Base-by-base conservation (phyloP, 1,140 invertebrate species). In the Eriocheir sinensis region DNA sequence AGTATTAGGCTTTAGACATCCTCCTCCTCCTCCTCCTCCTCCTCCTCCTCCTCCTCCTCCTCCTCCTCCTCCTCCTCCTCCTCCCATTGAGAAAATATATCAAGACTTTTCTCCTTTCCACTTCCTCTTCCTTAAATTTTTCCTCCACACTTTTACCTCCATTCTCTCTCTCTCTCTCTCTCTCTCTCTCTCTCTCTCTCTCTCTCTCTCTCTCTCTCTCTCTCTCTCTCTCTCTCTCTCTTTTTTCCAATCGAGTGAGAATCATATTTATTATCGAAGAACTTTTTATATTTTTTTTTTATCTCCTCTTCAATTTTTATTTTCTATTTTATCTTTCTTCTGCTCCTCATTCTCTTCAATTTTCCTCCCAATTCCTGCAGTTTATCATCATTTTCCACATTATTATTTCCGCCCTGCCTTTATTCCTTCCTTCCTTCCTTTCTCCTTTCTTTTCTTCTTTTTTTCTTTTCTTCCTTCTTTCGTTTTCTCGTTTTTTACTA, bases 221-320 rank as follows among this genome's bases (percentile, higher is more conserved):
- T 88, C 85, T 88, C 85, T 38, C 85, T 88, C 85, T 38, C 27
- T 88, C 32, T 40, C 86, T 40, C 86, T 89, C 40, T 41, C 86
- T 89, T 38, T 41, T 30, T 41, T 30, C 41, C 38, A 32, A 40
- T 85, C 81, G 38, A 40, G 34, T 85, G 81, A 36, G 34, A 32
- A 30, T 36, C 60, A 15, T 85, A 3, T 40, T 34, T 85, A 36
- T 27, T 36, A 30, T 36, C 32, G 3, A 8, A 40, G n/a, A n/a
- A 36, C 30, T 85, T 85, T 85, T 34, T 34, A 30, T 32, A 34
- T 72, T 81, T 81, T 36, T 4, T 27, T 81, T n/a, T 81, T 36
- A n/a, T 81, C 80, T 27, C 80, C 27, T 81, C 80, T 36, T 30
- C 80, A 4, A 6, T 81, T 36, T 30, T 36, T 8, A 27, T 27